Base-by-base conservation (phyloP, 2,888 invertebrate species). In the Coremacera marginata region DNA sequence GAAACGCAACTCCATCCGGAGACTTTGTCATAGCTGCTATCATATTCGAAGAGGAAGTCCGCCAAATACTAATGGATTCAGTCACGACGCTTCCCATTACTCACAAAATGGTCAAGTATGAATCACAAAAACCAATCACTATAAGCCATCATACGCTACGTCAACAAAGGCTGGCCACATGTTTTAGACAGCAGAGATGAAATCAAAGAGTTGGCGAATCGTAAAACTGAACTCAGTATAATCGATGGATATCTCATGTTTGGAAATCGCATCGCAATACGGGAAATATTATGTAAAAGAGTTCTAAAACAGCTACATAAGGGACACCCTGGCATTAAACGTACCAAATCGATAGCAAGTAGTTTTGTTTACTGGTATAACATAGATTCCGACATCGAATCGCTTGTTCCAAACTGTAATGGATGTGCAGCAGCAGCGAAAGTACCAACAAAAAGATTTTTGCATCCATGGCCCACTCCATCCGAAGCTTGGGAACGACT, bases 21-120 rank as follows among this genome's bases (percentile, higher is more conserved):
- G 80, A 80, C 51, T 77, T 70, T 57, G 71, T 80, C 34, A 79
- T 78, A 25, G 79, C 79, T 19, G 78, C 78, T 44, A 70, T 77
- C 31, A 70, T 55, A 2, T 37, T 81, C 3, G 79, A 79, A 67
- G 52, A 76, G 9, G 49, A 62, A n/a, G 22, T 78, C 14, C 70
- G 51, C 62, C 5, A 70, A 73, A 57, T 75, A 3, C 14, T 79
- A 49, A n/a, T 55, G n/a, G 52, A 77, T 11, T 74, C 65, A 51
- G 65, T 77, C 8, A 70, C 52, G 16, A 37, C 25, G n/a, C 37
- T 77, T 25, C 63, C 79, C 44, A 34, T 75, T 22, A 77, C 76
- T 37, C 62, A 76, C 62, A 37, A 78, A 4, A 78, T 73, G 76
- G 63, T 73, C 14, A 67, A 73, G 52, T 22, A 68, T 49, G 68